phyloP scores from a whole-genome alignment of 2,113 vertebrate genomes.

The Carettochelys insculpta region DNA sequence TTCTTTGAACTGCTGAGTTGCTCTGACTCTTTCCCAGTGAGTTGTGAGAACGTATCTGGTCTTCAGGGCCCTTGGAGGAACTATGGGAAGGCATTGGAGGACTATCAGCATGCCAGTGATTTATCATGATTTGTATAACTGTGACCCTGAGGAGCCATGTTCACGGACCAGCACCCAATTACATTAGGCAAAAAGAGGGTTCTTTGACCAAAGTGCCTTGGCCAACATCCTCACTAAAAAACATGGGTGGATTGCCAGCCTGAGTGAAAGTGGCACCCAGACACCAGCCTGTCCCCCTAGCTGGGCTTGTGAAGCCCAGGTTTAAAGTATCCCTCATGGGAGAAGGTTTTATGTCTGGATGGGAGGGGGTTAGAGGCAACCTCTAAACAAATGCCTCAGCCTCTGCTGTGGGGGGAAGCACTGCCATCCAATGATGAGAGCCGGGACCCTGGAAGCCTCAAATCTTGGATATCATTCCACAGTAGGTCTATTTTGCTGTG shows the following conservation, averaged over 20 bases:
- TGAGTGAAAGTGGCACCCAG: not conserved
- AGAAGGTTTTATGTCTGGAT: not conserved
- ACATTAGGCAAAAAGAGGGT: too few species aligned
- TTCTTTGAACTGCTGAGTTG: too few species aligned
- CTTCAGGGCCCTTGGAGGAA: not conserved
- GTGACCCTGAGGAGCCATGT: too few species aligned
- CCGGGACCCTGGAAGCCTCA: too few species aligned
- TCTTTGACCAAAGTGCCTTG: too few species aligned
- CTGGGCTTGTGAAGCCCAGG: not conserved
- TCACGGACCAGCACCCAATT: too few species aligned
- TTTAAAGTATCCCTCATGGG: not conserved
- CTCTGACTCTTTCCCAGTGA: not conserved
- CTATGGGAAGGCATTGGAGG: too few species aligned
- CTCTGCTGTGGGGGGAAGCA: not conserved
- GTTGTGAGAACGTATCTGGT: not conserved
- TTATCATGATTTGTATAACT: too few species aligned
- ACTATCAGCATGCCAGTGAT: too few species aligned
- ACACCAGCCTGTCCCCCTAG: not conserved
- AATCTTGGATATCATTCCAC: too few species aligned
- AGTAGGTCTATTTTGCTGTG: not conserved
- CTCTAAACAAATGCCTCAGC: not conserved
- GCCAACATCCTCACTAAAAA: too few species aligned
- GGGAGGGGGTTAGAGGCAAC: not conserved
- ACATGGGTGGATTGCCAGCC: not conserved
- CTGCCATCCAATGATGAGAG: not conserved